phyloP scores from a whole-genome alignment of 1,140 invertebrate genomes.

The Drosophila persimilis region DNA sequence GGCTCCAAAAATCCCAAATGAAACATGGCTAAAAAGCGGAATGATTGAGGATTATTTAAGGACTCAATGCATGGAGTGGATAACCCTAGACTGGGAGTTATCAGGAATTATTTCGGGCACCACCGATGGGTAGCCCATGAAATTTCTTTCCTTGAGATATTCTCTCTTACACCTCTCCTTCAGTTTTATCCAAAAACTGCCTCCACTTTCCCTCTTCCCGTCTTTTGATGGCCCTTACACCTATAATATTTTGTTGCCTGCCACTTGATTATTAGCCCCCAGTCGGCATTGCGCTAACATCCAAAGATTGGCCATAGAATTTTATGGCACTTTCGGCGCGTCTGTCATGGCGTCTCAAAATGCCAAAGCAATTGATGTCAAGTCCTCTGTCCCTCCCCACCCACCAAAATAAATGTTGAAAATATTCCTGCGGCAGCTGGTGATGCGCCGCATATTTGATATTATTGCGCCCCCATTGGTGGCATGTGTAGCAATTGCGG shows the following conservation, averaged over 20 bases:
- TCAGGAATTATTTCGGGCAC: too few relatives aligned
- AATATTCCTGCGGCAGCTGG: conserved; percentile 59
- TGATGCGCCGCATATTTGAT: conserved; percentile 74
- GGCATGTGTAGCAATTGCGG: conserved; percentile 44
- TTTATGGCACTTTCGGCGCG: conserved; percentile 66
- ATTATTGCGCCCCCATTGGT: conserved; percentile 46
- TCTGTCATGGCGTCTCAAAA: conserved; percentile 45
- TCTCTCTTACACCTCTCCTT: too few relatives aligned
- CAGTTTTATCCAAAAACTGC: too few relatives aligned
- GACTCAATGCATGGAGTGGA: too few relatives aligned
- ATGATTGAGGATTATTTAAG: too few relatives aligned
- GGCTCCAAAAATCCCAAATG: too few relatives aligned
- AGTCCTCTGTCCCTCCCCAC: conserved; percentile 1
- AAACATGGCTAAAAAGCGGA: too few relatives aligned
- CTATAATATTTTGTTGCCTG: conserved; percentile 30
- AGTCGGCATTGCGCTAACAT: conserved; percentile 62
- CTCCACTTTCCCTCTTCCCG: too few relatives aligned
- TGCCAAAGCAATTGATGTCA: conserved; percentile 72
- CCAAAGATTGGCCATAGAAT: conserved; percentile 76
- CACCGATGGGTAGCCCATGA: too few relatives aligned
- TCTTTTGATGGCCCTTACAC: neutral
- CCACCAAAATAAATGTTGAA: conserved; percentile 46
- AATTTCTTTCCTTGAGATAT: too few relatives aligned
- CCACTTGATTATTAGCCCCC: conserved; percentile 54
- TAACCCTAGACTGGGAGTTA: too few relatives aligned